Conservation (phyloP, 2,113 vertebrate species). For the Mastomys natalensis region DNA sequence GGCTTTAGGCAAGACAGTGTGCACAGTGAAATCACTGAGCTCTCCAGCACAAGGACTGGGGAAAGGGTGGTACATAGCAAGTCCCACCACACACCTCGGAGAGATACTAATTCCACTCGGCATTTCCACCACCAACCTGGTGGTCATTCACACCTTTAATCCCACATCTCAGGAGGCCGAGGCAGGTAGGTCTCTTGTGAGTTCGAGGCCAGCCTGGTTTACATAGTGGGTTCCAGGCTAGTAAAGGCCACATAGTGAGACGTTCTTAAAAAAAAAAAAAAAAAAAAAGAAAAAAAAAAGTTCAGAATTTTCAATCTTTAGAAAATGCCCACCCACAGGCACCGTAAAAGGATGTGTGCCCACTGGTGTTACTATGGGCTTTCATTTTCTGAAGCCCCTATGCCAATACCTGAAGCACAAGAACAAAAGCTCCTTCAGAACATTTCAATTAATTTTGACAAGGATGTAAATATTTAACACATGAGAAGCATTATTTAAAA, state of each 20-base stretch:
- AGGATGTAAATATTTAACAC: constrained; percentile 20
- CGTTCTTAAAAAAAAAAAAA: neutral
- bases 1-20: neutral
- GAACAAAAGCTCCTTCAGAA: constrained; percentile 9
- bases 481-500: constrained; percentile 10
- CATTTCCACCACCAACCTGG: neutral
- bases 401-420: constrained; percentile 39
- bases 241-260: neutral
- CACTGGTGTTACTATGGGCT: neutral
- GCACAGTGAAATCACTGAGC: neutral
- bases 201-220: neutral
- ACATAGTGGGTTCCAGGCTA: neutral
- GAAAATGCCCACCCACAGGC: constrained; percentile 6
- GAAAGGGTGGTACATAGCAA: neutral
- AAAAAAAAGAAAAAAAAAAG: too few species aligned
- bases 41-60: too few species aligned
- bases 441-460: neutral
- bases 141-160: neutral
- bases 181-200: neutral
- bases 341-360: neutral
- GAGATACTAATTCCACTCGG: neutral
- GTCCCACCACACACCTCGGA: neutral
- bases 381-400: constrained; percentile 28
- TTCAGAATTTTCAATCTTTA: neutral
- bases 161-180: neutral